Evolutionary conservation across 2,888 invertebrate species (phyloP).

Genomic region (Mellilla xanthometata): DNA sequence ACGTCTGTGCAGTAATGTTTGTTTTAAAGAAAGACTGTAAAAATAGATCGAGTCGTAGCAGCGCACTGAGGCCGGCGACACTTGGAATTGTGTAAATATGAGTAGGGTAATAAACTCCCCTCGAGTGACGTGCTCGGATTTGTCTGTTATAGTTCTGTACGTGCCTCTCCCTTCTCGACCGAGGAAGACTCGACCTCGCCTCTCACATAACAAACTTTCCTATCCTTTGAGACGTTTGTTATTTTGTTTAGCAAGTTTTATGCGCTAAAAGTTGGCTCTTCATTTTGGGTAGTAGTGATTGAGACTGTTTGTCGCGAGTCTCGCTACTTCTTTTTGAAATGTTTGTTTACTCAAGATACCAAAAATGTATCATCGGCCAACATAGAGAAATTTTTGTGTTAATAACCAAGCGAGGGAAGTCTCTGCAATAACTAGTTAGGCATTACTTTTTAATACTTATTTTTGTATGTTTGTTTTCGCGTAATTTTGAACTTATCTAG

Average conservation of each 20-base stretch:
- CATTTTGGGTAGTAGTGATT: conserved; percentile 25
- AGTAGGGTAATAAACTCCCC: conserved; percentile 73
- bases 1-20: background rate
- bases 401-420: too few relatives aligned
- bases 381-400: too few relatives aligned
- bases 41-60: conserved; percentile 36
- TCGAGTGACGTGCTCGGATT: conserved; percentile 68
- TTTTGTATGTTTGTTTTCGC: too few relatives aligned
- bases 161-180: conserved; percentile 55
- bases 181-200: conserved; percentile 35
- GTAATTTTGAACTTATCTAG: too few relatives aligned
- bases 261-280: conserved; percentile 29
- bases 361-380: too few relatives aligned
- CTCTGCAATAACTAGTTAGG: too few relatives aligned
- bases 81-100: conserved; percentile 75
- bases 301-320: conserved; percentile 15
- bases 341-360: too few relatives aligned
- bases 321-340: conserved; percentile 5
- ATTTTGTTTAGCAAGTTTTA: conserved; percentile 42
- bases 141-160: conserved; percentile 70
- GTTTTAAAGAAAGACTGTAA: conserved; percentile 4
- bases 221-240: conserved; percentile 54
- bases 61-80: conserved; percentile 50
- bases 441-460: too few relatives aligned
- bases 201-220: conserved; percentile 61